A percentile compares a stretch with the other conserved stretches of the same genome.
phyloP scores from a whole-genome alignment of 2,888 invertebrate species.

The Nemoura dubitans region DNA sequence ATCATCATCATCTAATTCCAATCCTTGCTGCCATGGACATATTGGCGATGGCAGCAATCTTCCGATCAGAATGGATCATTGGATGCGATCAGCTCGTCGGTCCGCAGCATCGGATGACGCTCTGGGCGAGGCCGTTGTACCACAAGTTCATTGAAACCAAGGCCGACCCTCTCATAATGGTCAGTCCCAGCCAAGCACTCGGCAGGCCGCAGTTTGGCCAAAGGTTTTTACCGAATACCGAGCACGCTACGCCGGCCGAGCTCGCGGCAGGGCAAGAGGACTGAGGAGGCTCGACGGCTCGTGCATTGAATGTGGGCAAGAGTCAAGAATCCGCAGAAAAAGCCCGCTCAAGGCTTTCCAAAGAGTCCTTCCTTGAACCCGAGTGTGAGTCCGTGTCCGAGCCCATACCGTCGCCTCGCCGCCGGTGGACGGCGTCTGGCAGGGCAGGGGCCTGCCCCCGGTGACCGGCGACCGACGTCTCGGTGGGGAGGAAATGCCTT shows the following conservation, averaged over 20 bases:
- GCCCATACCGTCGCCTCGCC: too few relatives aligned
- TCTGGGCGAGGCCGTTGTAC: not conserved
- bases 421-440: too few relatives aligned
- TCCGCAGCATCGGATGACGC: not conserved
- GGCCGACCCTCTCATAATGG: not conserved
- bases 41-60: not conserved
- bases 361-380: conserved; percentile 1
- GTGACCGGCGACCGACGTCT: too few relatives aligned
- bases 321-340: conserved; percentile 4
- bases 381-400: not conserved
- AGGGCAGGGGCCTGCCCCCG: too few relatives aligned
- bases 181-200: not conserved
- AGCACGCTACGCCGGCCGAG: too few relatives aligned
- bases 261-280: not conserved
- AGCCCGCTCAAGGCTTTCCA: not conserved
- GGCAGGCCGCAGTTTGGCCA: too few relatives aligned
- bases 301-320: not conserved
- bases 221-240: too few relatives aligned
- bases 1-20: not conserved
- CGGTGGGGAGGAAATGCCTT: not conserved
- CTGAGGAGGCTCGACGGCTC: not conserved
- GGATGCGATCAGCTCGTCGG: not conserved
- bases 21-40: not conserved
- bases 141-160: conserved; percentile 12
- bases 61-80: not conserved